Percentiles rank a stretch among this genome's conserved stretches.
phyloP scores from a whole-genome alignment of 2,888 invertebrate species.

The Argyresthia goedartella region DNA sequence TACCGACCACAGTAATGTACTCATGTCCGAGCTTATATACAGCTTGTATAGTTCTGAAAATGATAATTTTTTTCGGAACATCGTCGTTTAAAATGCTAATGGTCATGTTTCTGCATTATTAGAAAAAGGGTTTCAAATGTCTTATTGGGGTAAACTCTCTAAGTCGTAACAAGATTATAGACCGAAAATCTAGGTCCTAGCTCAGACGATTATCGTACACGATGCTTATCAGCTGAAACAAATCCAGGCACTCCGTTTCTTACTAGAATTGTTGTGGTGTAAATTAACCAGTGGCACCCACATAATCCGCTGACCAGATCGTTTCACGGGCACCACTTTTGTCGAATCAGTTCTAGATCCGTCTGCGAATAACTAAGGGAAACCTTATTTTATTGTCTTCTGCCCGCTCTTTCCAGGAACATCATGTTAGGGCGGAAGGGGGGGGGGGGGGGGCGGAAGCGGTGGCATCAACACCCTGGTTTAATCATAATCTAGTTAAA shows the following conservation, averaged over 20 bases:
- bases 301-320: too few species aligned
- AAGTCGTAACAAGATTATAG: too few species aligned
- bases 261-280: too few species aligned
- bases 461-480: not conserved
- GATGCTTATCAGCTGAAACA: not conserved
- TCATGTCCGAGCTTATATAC: not conserved
- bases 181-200: too few species aligned
- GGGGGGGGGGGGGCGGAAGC: not conserved
- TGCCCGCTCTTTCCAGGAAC: too few species aligned
- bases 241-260: not conserved
- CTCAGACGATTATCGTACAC: too few species aligned
- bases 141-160: too few species aligned
- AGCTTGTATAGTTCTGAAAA: constrained; percentile 30
- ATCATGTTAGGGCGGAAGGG: not conserved
- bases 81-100: constrained; percentile 40
- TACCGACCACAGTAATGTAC: not conserved
- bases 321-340: not conserved
- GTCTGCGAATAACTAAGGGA: not conserved
- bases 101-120: constrained; percentile 15
- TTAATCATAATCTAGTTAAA: not conserved
- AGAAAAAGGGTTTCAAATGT: not conserved
- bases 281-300: too few species aligned
- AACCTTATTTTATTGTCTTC: not conserved
- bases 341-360: not conserved
- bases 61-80: constrained; percentile 21